Conservation (phyloP, 2,797 vertebrate species). For the Myioborus miniatus region DNA sequence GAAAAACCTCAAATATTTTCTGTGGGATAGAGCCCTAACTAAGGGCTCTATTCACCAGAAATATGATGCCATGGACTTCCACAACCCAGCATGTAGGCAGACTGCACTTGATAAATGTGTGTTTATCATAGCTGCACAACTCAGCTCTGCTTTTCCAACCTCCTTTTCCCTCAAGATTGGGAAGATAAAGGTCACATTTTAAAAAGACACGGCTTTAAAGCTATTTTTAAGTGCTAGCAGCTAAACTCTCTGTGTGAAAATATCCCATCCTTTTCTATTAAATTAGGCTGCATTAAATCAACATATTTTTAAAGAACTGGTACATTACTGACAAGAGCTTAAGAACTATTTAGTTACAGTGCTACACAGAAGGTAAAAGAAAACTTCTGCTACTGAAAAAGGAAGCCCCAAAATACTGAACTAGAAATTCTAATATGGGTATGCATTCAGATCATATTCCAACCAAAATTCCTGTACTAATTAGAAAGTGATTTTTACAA, state of each 20-base stretch:
- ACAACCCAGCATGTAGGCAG: constrained; percentile 16
- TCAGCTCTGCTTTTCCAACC: constrained; percentile 33
- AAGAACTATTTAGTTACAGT: background rate
- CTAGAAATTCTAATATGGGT: background rate
- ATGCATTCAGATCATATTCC: background rate
- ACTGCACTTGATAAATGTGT: constrained; percentile 22
- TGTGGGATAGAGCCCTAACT: constrained; percentile 48
- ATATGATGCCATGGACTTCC: constrained; percentile 38
- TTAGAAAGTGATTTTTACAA: constrained; percentile 15
- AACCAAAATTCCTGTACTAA: constrained; percentile 20
- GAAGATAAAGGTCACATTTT: constrained; percentile 14
- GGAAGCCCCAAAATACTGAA: background rate
- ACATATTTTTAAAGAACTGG: background rate
- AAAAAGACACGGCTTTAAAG: background rate
- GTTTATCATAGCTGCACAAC: constrained; percentile 31
- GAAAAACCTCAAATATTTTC: constrained; percentile 71
- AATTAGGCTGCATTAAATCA: background rate
- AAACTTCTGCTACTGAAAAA: background rate
- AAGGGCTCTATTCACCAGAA: constrained; percentile 56
- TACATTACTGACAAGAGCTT: background rate
- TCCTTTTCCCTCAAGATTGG: background rate
- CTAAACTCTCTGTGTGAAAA: background rate
- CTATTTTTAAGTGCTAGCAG: background rate
- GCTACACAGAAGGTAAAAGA: background rate
- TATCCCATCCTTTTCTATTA: background rate